Conservation (phyloP, 2,797 vertebrate species). For the Garrulus glandarius region DNA sequence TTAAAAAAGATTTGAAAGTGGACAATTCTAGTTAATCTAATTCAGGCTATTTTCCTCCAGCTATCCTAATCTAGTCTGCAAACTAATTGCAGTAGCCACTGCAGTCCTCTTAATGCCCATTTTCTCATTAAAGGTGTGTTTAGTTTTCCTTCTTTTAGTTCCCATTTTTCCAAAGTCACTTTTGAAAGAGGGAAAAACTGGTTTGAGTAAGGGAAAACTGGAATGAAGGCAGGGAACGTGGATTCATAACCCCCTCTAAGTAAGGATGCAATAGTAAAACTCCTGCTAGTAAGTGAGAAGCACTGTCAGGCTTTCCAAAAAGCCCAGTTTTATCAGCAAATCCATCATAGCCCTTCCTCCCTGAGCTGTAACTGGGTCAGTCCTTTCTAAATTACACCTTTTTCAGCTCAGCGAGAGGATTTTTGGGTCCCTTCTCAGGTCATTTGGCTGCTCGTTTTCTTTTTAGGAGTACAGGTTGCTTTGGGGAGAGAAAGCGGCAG, state of each 20-base stretch:
- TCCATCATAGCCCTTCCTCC: neutral
- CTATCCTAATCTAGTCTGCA: neutral
- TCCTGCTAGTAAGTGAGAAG: neutral
- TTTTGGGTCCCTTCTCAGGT: neutral
- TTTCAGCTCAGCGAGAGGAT: neutral
- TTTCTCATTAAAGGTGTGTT: neutral
- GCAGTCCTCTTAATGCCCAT: neutral
- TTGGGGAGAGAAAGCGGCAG: neutral
- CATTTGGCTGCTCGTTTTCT: neutral
- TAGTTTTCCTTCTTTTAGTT: neutral
- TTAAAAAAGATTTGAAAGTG: neutral
- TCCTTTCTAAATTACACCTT: neutral
- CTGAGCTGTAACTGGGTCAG: neutral
- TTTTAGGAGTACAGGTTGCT: neutral
- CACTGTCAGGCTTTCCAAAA: neutral
- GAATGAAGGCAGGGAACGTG: rapidly evolving
- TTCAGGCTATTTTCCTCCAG: neutral
- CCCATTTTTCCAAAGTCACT: neutral
- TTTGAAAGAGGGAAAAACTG: neutral
- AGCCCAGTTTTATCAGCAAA: neutral
- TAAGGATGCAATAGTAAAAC: neutral
- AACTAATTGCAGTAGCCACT: neutral
- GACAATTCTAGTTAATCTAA: neutral
- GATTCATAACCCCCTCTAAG: rapidly evolving
- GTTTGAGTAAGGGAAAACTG: neutral